Evolutionary conservation across 2,888 invertebrate species (phyloP).

Genomic region (Cosmia trapezina): DNA sequence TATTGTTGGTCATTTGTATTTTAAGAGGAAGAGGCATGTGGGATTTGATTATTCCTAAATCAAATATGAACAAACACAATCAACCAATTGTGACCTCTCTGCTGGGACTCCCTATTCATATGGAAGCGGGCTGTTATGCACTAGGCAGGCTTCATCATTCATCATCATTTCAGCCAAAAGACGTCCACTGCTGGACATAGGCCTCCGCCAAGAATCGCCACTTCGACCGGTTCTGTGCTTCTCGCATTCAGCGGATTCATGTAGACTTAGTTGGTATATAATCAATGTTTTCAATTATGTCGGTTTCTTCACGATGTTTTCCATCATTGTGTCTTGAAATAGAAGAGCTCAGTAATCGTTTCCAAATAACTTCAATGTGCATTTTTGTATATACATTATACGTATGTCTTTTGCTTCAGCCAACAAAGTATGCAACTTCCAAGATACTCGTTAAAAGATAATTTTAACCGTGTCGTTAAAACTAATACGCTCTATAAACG

Average conservation of each 20-base stretch:
- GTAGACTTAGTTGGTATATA: too few species aligned
- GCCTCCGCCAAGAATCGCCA: too few species aligned
- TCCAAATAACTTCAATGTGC: background rate
- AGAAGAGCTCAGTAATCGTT: background rate
- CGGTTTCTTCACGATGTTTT: background rate
- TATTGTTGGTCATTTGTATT: conserved; percentile 30
- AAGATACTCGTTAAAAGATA: conserved; percentile 16
- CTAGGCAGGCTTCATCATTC: background rate
- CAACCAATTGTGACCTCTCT: background rate
- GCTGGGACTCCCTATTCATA: background rate
- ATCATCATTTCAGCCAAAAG: too few species aligned
- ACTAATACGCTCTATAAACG: conserved; percentile 28
- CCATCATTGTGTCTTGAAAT: background rate
- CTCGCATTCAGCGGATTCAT: too few species aligned
- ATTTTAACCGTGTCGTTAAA: conserved; percentile 38
- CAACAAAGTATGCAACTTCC: conserved; percentile 20
- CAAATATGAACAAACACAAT: background rate
- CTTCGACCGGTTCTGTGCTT: too few species aligned
- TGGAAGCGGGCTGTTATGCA: background rate
- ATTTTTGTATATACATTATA: background rate
- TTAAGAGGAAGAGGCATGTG: background rate
- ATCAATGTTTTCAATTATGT: background rate
- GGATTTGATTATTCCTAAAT: conserved; percentile 14
- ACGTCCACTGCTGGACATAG: too few species aligned
- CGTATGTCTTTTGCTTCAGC: background rate